A percentile compares a stretch with the other conserved stretches of the same genome.
Conservation (phyloP, 2,113 vertebrate genomes). For the Pterophyllum scalare region DNA sequence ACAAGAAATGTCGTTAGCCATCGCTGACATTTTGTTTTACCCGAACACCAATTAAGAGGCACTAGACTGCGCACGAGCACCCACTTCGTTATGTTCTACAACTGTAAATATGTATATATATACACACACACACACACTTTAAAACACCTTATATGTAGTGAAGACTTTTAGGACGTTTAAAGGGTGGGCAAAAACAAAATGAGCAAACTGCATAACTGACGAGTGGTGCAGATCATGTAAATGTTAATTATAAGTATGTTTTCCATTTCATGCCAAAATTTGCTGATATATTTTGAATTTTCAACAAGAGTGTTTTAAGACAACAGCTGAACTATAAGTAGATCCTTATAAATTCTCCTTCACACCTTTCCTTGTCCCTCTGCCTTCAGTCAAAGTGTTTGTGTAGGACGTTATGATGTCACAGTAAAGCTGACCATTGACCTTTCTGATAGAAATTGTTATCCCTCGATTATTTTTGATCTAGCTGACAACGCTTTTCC, state of each 20-base stretch:
- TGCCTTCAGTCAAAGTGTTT: not conserved
- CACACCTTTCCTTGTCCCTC: not conserved
- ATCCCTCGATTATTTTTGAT: not conserved
- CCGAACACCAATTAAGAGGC: slow-evolving; percentile 68
- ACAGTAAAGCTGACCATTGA: not conserved
- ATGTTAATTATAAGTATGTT: not conserved
- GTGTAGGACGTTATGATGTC: not conserved
- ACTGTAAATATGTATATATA: not conserved
- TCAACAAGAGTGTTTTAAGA: not conserved
- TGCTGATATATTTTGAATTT: not conserved
- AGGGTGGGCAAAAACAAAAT: not conserved
- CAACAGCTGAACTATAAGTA: not conserved
- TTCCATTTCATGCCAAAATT: not conserved
- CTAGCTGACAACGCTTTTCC: not conserved
- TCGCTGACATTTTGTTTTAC: slow-evolving; percentile 65
- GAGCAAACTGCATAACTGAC: not conserved
- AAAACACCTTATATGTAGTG: not conserved
- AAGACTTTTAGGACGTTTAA: not conserved
- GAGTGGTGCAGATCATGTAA: not conserved
- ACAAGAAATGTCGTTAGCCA: slow-evolving; percentile 58
- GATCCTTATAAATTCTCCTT: not conserved
- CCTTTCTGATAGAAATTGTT: no score
- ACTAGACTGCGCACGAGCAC: slow-evolving; percentile 60
- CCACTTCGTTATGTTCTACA: slow-evolving; percentile 51
- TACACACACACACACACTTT: no score